Conservation (phyloP, 2,797 vertebrate species). For the Sebastes nivosus region DNA sequence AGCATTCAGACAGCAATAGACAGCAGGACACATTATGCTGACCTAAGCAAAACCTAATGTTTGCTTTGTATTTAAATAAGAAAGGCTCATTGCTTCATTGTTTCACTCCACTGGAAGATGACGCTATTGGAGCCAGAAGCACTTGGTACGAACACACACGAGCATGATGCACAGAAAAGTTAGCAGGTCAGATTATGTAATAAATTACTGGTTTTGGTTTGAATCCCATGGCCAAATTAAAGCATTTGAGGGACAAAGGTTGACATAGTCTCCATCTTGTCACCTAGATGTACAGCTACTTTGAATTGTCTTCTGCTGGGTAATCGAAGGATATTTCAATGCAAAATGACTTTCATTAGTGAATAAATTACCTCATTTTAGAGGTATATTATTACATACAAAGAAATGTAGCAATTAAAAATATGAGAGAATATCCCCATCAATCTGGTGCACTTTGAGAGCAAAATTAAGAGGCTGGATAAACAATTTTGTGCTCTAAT, state of each 20-base stretch:
- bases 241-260: neutral
- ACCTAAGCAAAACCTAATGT: constrained; percentile 2
- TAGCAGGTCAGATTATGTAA: neutral
- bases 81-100: neutral
- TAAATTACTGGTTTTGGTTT: neutral
- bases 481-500: neutral
- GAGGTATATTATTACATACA: neutral
- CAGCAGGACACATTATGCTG: neutral
- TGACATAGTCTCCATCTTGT: neutral
- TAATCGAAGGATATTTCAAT: neutral
- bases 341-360: neutral
- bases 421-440: neutral
- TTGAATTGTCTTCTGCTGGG: neutral
- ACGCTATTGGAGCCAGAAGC: neutral
- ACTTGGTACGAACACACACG: neutral
- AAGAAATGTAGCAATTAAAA: neutral
- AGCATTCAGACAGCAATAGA: neutral
- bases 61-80: neutral
- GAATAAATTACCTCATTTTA: neutral
- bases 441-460: neutral
- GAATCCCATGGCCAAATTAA: neutral
- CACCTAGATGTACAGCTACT: neutral
- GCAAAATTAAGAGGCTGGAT: neutral
- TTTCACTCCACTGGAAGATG: neutral
- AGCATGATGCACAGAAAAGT: neutral